Conservation (phyloP, 64 coral and sea anemone genomes). For the Stylophora pistillata region DNA sequence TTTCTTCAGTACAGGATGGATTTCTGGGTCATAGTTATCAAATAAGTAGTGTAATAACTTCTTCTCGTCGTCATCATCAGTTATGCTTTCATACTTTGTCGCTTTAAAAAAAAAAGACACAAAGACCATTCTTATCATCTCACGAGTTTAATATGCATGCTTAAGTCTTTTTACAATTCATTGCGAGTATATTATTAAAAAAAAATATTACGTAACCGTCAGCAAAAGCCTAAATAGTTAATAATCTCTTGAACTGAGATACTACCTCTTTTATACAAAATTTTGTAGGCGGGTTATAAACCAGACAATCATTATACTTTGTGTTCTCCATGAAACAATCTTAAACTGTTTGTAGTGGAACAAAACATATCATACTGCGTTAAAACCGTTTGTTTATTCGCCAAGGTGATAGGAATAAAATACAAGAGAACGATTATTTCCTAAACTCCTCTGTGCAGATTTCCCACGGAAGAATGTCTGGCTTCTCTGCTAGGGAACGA, state of each 20-base stretch:
- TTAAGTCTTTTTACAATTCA: background rate
- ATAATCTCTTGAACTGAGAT: too few relatives aligned
- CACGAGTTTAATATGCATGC: background rate
- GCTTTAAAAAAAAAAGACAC: background rate
- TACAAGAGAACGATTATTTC: background rate
- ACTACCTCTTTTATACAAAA: background rate
- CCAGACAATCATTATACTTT: background rate
- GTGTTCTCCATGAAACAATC: background rate
- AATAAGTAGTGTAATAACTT: slow-evolving; percentile 45
- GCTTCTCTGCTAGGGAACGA: too few relatives aligned
- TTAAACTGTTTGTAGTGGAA: background rate
- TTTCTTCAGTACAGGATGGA: slow-evolving; percentile 66
- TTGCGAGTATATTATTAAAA: background rate
- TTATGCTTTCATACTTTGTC: background rate
- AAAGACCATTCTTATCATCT: background rate
- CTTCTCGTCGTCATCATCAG: slow-evolving; percentile 65
- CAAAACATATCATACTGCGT: background rate
- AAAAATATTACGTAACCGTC: background rate
- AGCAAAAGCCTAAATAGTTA: too few relatives aligned
- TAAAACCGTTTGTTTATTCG: background rate
- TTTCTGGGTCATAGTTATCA: slow-evolving; percentile 46
- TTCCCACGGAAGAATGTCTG: background rate
- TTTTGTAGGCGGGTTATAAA: background rate
- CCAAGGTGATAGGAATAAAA: background rate
- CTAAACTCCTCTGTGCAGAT: background rate